A percentile compares a stretch with the other conserved stretches of the same genome.
Evolutionary conservation across 2,888 invertebrate genomes (phyloP).

Genomic region (Lottia scabra): DNA sequence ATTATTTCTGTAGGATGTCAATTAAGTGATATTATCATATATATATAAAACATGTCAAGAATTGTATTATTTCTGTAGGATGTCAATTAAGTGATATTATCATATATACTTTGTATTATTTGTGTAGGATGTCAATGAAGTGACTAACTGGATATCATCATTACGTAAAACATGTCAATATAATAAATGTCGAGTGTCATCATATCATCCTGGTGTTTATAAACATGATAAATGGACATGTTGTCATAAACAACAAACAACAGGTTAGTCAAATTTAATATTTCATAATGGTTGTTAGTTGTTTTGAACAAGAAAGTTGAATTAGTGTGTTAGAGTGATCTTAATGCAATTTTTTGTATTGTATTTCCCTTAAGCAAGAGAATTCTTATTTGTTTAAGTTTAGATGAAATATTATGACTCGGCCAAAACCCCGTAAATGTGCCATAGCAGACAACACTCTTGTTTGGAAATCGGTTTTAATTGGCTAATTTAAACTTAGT

Average conservation of each 20-base stretch:
- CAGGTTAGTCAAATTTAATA: slow-evolving; percentile 29
- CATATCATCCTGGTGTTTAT: slow-evolving; percentile 50
- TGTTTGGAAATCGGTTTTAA: too few relatives aligned
- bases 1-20: slow-evolving; percentile 21
- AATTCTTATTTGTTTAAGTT: too few relatives aligned
- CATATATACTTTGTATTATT: background rate
- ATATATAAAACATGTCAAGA: background rate
- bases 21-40: background rate
- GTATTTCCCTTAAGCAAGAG: too few relatives aligned
- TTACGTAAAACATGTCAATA: slow-evolving; percentile 48
- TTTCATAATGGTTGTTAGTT: too few relatives aligned
- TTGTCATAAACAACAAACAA: slow-evolving; percentile 37
- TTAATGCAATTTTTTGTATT: too few relatives aligned
- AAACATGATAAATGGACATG: slow-evolving; percentile 48
- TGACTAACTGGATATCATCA: slow-evolving; percentile 52
- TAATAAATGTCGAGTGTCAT: slow-evolving; percentile 40
- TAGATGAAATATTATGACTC: too few relatives aligned
- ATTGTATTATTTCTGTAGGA: slow-evolving; percentile 16
- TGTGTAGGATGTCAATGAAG: slow-evolving; percentile 54
- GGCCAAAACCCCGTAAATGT: too few relatives aligned
- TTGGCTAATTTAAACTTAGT: too few relatives aligned
- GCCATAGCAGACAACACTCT: too few relatives aligned
- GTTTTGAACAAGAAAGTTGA: too few relatives aligned
- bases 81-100: slow-evolving; percentile 41
- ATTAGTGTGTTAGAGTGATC: too few relatives aligned